A percentile compares a stretch with the other conserved stretches of the same genome.
Evolutionary conservation across 2,888 invertebrate genomes (phyloP).

Genomic region (Pilophorus perplexus): DNA sequence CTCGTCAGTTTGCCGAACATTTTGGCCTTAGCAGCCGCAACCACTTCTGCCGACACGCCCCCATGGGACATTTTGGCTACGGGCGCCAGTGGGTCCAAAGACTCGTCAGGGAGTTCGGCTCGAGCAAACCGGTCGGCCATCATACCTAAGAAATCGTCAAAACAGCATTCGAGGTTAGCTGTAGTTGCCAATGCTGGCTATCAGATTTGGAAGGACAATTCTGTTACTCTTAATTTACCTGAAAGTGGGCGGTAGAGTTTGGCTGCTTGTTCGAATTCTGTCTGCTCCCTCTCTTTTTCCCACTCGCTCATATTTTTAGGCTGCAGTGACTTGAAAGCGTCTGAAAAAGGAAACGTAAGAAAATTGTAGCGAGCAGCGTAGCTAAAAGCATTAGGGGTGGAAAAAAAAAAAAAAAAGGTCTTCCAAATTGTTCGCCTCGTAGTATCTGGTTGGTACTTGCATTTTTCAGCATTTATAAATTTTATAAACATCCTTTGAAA

Average conservation of each 20-base stretch:
- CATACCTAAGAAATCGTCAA: no score
- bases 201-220: neutral
- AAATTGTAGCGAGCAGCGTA: no score
- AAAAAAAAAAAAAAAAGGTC: no score
- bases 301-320: conserved; percentile 66
- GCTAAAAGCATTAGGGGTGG: no score
- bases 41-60: conserved; percentile 16
- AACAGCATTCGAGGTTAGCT: neutral
- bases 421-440: no score
- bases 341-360: no score
- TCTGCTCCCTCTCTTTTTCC: conserved; percentile 75
- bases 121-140: conserved; percentile 64
- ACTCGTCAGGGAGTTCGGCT: conserved; percentile 57
- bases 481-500: no score
- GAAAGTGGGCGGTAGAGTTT: conserved; percentile 66
- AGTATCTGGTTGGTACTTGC: no score
- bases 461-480: no score
- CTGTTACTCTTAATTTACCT: no score
- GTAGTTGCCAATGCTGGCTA: neutral
- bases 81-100: conserved; percentile 52
- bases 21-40: conserved; percentile 68
- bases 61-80: conserved; percentile 4
- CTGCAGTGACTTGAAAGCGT: conserved; percentile 51
- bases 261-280: conserved; percentile 76
- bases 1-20: conserved; percentile 77